Base-by-base conservation (phyloP, 2,888 invertebrate species). In the Phlogophora meticulosa region DNA sequence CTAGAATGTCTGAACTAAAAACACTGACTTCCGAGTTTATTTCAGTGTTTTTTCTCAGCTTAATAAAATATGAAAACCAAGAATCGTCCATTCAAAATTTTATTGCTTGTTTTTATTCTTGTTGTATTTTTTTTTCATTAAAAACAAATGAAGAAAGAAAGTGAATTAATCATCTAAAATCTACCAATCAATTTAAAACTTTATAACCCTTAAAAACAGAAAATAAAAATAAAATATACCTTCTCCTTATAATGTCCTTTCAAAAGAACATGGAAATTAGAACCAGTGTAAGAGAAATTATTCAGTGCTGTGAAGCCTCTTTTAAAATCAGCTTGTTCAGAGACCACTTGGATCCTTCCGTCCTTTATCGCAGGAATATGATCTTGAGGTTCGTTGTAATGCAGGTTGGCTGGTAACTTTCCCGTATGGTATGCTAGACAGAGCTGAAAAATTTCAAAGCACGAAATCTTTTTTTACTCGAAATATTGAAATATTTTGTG, bases 191-290 rank as follows among this genome's bases (percentile, higher is more conserved):
- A 4, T 4, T 28, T 28, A 28, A 5, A 28, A 4, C 5, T 28
- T 28, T 28, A 28, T 20, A 20, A 9, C 1, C 20, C 2, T 34
- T 2, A 42, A 42, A 11, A 0, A 20, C n/a, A 32, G 4, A 0
- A 11, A 17, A 9, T 20, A 13, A 10, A 13, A 28, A 5, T n/a
- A n/a, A n/a, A n/a, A n/a, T n/a, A 53, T 80, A 91, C 92, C 87
- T 91, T 92, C 55, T 80, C 56, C 51, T 91, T 92, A 56, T 84
- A 88, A 81, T 85, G 88, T 5, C 91, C 91, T 49, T 91, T 91
- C 28, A 92, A 73, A 1, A 92, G 75, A 0, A 87, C 81, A 73
- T 93, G 92, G 17, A 82, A 86, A 73, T 89, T 90, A 1, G 81
- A 85, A 0, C 92, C 92, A 46, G 85, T 83, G 13, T 67, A 85